A percentile compares a stretch with the other conserved stretches of the same genome.
phyloP scores from a whole-genome alignment of 2,797 vertebrate genomes.

The Poecilia velifera region DNA sequence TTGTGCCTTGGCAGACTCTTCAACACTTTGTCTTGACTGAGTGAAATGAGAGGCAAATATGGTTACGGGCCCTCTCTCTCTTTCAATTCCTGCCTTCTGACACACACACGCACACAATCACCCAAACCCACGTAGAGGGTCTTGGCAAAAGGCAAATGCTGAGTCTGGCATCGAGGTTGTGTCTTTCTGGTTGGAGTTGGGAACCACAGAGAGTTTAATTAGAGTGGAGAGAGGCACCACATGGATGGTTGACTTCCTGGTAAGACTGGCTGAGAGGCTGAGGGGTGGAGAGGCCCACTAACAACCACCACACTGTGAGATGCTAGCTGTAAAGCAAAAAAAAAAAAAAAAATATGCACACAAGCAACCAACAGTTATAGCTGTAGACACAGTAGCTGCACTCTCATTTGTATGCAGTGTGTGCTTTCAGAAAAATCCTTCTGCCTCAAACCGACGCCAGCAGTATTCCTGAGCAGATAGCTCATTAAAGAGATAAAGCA shows the following conservation, averaged over 20 bases:
- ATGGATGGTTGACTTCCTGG: slow-evolving; percentile 61
- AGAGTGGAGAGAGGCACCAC: slow-evolving; percentile 68
- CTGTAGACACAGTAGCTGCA: slow-evolving; percentile 43
- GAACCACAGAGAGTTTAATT: slow-evolving; percentile 77
- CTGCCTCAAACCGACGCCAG: slow-evolving; percentile 23
- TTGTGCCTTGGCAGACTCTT: slow-evolving; percentile 49
- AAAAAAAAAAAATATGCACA: slow-evolving; percentile 8
- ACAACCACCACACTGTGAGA: slow-evolving; percentile 35
- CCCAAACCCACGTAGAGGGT: slow-evolving; percentile 14
- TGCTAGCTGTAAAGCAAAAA: slow-evolving; percentile 8
- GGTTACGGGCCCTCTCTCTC: slow-evolving; percentile 42
- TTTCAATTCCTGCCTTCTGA: slow-evolving; percentile 38
- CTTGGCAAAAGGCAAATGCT: slow-evolving; percentile 67
- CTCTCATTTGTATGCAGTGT: slow-evolving; percentile 54
- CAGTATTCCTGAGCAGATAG: slow-evolving; percentile 35
- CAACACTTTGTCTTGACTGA: slow-evolving; percentile 44
- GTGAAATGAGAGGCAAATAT: slow-evolving; percentile 65
- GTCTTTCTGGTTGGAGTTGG: slow-evolving; percentile 62
- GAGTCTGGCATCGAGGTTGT: slow-evolving; percentile 53
- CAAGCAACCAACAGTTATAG: slow-evolving; percentile 41
- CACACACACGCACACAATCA: slow-evolving; percentile 15
- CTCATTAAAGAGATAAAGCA: slow-evolving; percentile 40
- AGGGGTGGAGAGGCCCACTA: slow-evolving; percentile 35
- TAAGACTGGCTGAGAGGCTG: slow-evolving; percentile 41
- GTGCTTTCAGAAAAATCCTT: slow-evolving; percentile 32